These are phyloP conservation scores for Drosophila putrida DNA, from an alignment of 2,888 invertebrate species.

Conservation along the genomic window DNA sequence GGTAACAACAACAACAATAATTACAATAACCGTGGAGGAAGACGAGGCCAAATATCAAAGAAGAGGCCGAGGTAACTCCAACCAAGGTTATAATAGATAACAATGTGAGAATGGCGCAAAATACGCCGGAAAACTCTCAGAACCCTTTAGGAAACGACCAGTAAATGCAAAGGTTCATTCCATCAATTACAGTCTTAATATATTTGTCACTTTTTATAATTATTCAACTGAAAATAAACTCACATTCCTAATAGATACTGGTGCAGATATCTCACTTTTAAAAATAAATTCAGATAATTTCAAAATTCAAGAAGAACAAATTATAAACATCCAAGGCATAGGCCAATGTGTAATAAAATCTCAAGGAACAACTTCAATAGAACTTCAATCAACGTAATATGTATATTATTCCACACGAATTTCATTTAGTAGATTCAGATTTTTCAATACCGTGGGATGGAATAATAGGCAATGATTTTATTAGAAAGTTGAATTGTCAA, in stretches of 20 bases:
- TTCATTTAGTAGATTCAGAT: slow-evolving; percentile 5
- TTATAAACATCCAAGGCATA: slow-evolving; percentile 1
- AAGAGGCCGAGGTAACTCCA: slow-evolving; percentile 5
- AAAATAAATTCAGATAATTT: slow-evolving; percentile 3
- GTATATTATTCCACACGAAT: background rate
- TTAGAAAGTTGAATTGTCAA: too few species aligned
- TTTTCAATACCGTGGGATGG: too few species aligned
- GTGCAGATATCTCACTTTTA: slow-evolving; percentile 4
- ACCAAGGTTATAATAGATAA: background rate
- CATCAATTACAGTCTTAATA: slow-evolving; percentile 1
- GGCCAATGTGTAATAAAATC: slow-evolving; percentile 1
- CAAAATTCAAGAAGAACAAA: background rate
- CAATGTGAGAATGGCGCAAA: slow-evolving; percentile 4
- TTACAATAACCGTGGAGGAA: background rate
- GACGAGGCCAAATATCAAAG: background rate
- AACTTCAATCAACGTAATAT: slow-evolving; percentile 1
- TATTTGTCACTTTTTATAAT: background rate
- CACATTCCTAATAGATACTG: slow-evolving; percentile 2
- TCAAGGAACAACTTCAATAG: slow-evolving; percentile 1
- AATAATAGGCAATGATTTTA: too few species aligned
- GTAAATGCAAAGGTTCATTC: too few species aligned
- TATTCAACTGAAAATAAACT: background rate
- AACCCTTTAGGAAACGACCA: too few species aligned
- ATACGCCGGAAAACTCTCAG: too few species aligned
- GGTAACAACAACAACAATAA: too few species aligned